Evolutionary conservation across 2,888 invertebrate genomes (phyloP).

Genomic region (Andrena haemorrhoa): DNA sequence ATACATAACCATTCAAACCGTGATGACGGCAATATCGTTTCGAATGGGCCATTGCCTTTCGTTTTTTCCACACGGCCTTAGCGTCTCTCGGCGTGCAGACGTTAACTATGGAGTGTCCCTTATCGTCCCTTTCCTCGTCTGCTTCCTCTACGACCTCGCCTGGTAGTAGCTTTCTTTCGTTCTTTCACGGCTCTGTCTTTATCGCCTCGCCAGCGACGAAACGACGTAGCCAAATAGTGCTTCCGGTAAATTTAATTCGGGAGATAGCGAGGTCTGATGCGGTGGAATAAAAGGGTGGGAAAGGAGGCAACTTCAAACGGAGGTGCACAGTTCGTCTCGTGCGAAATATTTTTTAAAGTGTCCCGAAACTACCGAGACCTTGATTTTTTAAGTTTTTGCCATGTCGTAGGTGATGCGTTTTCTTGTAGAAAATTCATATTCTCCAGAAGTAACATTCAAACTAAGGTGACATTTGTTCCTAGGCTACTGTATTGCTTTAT

Average conservation of each 20-base stretch:
- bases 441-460: too few relatives aligned
- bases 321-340: neutral
- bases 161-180: slow-evolving; percentile 9
- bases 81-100: slow-evolving; percentile 32
- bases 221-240: slow-evolving; percentile 31
- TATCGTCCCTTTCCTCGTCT: slow-evolving; percentile 49
- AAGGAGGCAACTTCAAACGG: neutral
- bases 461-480: too few relatives aligned
- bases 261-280: slow-evolving; percentile 27
- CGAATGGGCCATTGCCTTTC: slow-evolving; percentile 70
- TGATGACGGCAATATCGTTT: slow-evolving; percentile 73
- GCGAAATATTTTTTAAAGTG: neutral
- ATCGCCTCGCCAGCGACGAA: slow-evolving; percentile 29
- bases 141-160: neutral
- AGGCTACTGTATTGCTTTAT: too few relatives aligned
- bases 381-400: too few relatives aligned
- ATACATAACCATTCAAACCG: slow-evolving; percentile 74
- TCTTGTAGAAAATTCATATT: too few relatives aligned
- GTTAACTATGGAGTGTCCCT: slow-evolving; percentile 51
- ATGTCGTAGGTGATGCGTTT: too few relatives aligned
- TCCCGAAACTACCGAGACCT: neutral
- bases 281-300: neutral
- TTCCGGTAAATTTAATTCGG: slow-evolving; percentile 54
- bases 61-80: slow-evolving; percentile 47
- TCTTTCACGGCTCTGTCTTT: slow-evolving; percentile 38